Base-by-base conservation (phyloP, 2,888 invertebrate species). In the Scelioninae gen. 1 region DNA sequence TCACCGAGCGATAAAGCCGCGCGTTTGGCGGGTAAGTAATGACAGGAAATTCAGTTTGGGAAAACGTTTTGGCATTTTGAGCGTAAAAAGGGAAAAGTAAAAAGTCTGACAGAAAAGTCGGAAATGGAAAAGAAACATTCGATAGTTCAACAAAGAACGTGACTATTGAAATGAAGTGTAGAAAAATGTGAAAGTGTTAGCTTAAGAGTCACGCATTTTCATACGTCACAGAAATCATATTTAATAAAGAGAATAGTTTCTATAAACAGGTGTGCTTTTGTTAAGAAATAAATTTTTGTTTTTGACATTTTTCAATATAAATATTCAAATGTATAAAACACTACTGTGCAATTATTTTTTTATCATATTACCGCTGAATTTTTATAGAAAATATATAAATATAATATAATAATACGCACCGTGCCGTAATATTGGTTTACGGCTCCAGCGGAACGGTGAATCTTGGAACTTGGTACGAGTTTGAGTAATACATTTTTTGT, bases 21-120 rank as follows among this genome's bases (percentile, higher is more conserved):
- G 66, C 72, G 62, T 58, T 72, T 68, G 53, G 55, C 49, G 47
- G 60, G 23, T 78, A 78, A 75, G 75, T 79, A 78, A 78, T 83
- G 78, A 75, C 69, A 79, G 78, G 45, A 75, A 74, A 83, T 82
- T 78, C 69, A 74, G 82, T 82, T 78, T 74, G 62, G 63, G 65
- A 74, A 81, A 82, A 78, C 69, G 78, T 78, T 78, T 82, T 78
- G 74, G 77, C 58, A 75, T 82, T 82, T 74, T 53, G 53, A 56
- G 51, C 13, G 77, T n/a, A 69, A 69, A 82, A 82, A 69, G 45
- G 43, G n/a, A 47, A 16, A 15, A 47, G 53, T 16, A 78, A 83
- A 78, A 79, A 82, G 56, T 68, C 69, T 43, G 65, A 69, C 62
- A n/a, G 63, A 74, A 51, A 34, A 74, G 56, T 56, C 45, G 81